phyloP scores from a whole-genome alignment of 2,888 invertebrate genomes.

The Drosophila crucigera region DNA sequence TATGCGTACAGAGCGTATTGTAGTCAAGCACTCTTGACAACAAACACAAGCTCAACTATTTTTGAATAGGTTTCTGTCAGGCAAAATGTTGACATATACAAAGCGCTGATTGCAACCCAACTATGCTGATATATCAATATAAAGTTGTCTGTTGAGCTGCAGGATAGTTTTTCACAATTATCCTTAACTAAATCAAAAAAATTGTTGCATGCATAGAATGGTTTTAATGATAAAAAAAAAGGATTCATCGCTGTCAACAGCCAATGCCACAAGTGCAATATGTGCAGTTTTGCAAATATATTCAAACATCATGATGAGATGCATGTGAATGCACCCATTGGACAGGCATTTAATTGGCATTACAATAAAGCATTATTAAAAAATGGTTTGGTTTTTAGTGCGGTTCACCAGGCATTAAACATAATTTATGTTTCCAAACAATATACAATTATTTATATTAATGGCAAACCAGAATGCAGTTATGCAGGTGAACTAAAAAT shows the following conservation, averaged over 20 bases:
- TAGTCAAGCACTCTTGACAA: neutral
- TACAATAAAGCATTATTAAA: too few species aligned
- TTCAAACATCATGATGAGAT: slow-evolving; percentile 37
- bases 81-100: slow-evolving; percentile 51
- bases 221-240: slow-evolving; percentile 51
- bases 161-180: slow-evolving; percentile 51
- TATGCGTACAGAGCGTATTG: neutral
- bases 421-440: slow-evolving; percentile 43
- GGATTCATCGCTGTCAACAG: slow-evolving; percentile 58
- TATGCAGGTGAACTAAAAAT: slow-evolving; percentile 46
- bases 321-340: slow-evolving; percentile 3
- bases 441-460: slow-evolving; percentile 52
- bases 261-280: slow-evolving; percentile 46
- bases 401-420: slow-evolving; percentile 45
- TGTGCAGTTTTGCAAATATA: neutral
- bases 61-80: neutral
- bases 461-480: slow-evolving; percentile 21
- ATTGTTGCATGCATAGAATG: slow-evolving; percentile 43
- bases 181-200: slow-evolving; percentile 28
- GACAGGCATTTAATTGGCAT: too few species aligned
- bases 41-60: neutral
- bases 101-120: slow-evolving; percentile 63
- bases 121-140: slow-evolving; percentile 6
- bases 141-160: slow-evolving; percentile 34
- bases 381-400: slow-evolving; percentile 38